Base-by-base conservation (phyloP, 2,113 vertebrate species). In the Lichenostomus cassidix region DNA sequence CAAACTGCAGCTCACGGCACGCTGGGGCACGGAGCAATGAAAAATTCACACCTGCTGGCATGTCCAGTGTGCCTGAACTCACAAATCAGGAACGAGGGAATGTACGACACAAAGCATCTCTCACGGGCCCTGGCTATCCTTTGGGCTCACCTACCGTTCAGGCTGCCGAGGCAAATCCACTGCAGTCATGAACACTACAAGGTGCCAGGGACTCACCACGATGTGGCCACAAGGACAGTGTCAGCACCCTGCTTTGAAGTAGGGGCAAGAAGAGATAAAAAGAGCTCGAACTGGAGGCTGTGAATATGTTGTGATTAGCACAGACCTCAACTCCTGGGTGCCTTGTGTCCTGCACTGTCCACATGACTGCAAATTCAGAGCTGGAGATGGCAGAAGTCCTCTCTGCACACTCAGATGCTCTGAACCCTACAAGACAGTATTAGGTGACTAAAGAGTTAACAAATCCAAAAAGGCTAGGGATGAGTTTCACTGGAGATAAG, bases 151-250 rank as follows among this genome's bases (percentile, higher is more conserved):
- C 68, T 15, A 28, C 50, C 55, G 23, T 44, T 28, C 39, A 64
- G 8, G 53, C 46, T 69, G 78, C 77, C 0, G 0, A 39, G 42
- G 35, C 22, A 71, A 68, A 78, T 31, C 33, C 47, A 47, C n/a
- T 0, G 2, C 5, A 29, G 41, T 41, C n/a, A 44, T 0, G 5
- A 83, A 64, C 6, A 5, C 4, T 2, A 4, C 22, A 53, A 80
- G 31, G 31, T 16, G 19, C 11, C 23, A 35, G 24, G n/a, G 24
- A 81, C 35, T 15, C 52, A 37, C 14, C 1, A 4, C 0, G 0
- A 52, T 4, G 55, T 4, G 16, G 11, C 20, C 23, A 21, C 28
- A 35, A 65, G 23, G 15, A 77, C 20, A 16, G 37, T 23, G 59
- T 39, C 64, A 58, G 49, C 35, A 75, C 6, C 33, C 6, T 0